These are phyloP conservation scores for Vanessa tameamea DNA, from an alignment of 1,140 invertebrate species.

Conservation along the genomic window DNA sequence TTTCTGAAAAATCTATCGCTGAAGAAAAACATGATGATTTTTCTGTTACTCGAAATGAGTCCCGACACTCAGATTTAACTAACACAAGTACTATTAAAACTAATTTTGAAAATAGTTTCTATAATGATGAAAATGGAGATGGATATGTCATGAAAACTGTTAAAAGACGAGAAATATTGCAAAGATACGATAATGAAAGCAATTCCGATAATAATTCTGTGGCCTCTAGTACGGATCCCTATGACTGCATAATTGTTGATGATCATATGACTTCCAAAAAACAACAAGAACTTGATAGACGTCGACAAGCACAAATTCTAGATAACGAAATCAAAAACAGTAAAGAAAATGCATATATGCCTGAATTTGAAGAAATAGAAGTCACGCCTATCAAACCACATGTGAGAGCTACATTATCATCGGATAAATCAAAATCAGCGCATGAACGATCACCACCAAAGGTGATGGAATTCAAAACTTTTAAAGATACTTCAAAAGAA, in stretches of 20 bases:
- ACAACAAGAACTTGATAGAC: conserved; percentile 81
- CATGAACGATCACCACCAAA: conserved; percentile 69
- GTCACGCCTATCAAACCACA: conserved; percentile 77
- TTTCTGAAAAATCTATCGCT: conserved; percentile 73
- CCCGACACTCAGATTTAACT: conserved; percentile 78
- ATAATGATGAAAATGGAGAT: conserved; percentile 82
- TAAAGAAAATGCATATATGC: conserved; percentile 77
- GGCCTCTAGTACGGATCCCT: conserved; percentile 84
- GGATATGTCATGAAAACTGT: conserved; percentile 85
- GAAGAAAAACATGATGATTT: conserved; percentile 77
- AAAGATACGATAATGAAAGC: conserved; percentile 84
- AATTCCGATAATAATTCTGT: conserved; percentile 83
- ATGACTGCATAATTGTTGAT: conserved; percentile 87
- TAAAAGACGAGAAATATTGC: conserved; percentile 85
- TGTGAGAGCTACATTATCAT: conserved; percentile 67
- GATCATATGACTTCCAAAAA: conserved; percentile 85
- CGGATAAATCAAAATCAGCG: conserved; percentile 67
- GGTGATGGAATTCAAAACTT: conserved; percentile 79
- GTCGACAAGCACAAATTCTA: conserved; percentile 62
- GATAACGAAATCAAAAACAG: conserved; percentile 72
- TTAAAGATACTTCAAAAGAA: conserved; percentile 79
- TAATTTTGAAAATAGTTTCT: conserved; percentile 83
- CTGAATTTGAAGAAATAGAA: conserved; percentile 78
- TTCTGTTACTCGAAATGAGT: conserved; percentile 68
- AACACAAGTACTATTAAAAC: conserved; percentile 78